These are phyloP conservation scores for Alviniconcha strummeri DNA, from an alignment of 2,888 invertebrate genomes.

Conservation along the genomic window DNA sequence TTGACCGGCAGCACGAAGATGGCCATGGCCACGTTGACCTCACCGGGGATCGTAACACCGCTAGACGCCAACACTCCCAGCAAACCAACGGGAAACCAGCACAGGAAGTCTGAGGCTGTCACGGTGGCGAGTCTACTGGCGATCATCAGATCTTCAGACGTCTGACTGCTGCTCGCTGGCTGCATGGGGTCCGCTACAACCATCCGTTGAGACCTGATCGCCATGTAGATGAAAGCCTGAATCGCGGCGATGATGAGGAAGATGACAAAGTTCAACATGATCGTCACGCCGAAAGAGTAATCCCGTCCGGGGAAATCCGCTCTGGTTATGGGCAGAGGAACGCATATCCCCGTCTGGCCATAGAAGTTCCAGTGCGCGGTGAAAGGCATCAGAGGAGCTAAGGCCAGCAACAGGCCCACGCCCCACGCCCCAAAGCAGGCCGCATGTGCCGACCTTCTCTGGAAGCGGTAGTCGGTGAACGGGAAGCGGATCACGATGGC, in stretches of 20 bases:
- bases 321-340: conserved; percentile 69
- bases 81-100: too few relatives aligned
- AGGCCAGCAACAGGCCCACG: conserved; percentile 57
- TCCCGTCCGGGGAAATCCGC: conserved; percentile 69
- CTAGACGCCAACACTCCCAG: too few relatives aligned
- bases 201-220: too few relatives aligned
- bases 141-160: too few relatives aligned
- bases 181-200: too few relatives aligned
- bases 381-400: conserved; percentile 60
- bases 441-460: conserved; percentile 48
- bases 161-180: too few relatives aligned
- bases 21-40: too few relatives aligned
- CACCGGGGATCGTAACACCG: too few relatives aligned
- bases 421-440: conserved; percentile 57
- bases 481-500: conserved; percentile 79
- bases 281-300: conserved; percentile 67
- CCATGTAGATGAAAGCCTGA: conserved; percentile 65
- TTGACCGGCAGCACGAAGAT: too few relatives aligned
- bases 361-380: conserved; percentile 56
- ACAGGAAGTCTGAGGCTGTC: too few relatives aligned
- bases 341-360: conserved; percentile 64
- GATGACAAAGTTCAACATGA: conserved; percentile 63
- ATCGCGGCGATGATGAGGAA: conserved; percentile 66
- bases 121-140: too few relatives aligned
- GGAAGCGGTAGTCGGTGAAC: conserved; percentile 67